These are phyloP conservation scores for Mugil cephalus DNA, from an alignment of 2,113 vertebrate species.

Conservation along the genomic window DNA sequence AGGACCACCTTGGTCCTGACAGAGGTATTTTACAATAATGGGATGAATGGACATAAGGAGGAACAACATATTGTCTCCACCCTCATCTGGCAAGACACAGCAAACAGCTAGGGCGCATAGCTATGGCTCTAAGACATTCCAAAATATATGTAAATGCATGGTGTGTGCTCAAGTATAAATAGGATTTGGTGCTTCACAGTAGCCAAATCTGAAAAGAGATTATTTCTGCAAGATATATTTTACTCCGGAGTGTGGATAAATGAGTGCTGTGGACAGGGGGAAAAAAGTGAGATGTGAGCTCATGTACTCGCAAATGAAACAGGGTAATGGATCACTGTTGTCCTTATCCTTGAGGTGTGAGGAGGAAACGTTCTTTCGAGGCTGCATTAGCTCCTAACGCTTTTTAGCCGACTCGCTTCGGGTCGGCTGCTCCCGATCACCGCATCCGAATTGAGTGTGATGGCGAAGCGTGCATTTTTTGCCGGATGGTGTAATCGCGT, in stretches of 20 bases:
- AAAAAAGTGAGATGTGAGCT: neutral
- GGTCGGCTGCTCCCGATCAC: neutral
- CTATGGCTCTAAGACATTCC: too few relatives aligned
- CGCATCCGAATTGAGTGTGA: neutral
- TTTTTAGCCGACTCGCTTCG: neutral
- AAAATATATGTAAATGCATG: too few relatives aligned
- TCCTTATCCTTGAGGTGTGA: neutral
- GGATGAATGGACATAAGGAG: too few relatives aligned
- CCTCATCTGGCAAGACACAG: too few relatives aligned
- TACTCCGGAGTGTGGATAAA: neutral
- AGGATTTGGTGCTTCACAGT: neutral
- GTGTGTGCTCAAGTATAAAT: neutral
- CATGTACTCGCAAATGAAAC: conserved; percentile 1
- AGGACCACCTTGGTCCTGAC: too few relatives aligned
- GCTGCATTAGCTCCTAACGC: neutral
- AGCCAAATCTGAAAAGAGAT: neutral
- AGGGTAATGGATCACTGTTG: neutral
- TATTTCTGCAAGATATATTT: neutral
- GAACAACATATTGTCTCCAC: too few relatives aligned
- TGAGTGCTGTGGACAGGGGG: neutral
- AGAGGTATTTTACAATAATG: too few relatives aligned
- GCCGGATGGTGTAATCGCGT: too few relatives aligned
- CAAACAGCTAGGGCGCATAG: too few relatives aligned
- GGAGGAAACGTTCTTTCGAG: neutral
- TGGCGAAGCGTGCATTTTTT: neutral